Evolutionary conservation across 1,140 invertebrate species (phyloP).

Genomic region (Tetraneura akinire): DNA sequence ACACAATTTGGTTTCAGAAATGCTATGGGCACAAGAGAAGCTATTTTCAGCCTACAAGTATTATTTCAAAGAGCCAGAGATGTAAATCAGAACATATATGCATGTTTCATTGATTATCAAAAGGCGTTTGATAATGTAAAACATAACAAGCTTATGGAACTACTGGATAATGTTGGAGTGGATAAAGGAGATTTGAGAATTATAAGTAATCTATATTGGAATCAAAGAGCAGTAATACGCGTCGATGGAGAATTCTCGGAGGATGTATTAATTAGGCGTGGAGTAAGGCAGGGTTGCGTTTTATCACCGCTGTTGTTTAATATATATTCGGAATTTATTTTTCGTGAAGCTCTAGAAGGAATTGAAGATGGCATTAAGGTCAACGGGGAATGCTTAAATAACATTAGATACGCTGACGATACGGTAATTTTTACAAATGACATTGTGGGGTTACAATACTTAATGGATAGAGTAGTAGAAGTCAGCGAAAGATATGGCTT

Average conservation of each 20-base stretch:
- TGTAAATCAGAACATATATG: constrained; percentile 53
- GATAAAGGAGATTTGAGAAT: constrained; percentile 9
- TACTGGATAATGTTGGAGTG: not conserved
- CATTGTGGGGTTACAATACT: not conserved
- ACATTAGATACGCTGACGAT: constrained; percentile 52
- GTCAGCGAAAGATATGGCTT: not conserved
- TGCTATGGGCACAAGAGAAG: constrained; percentile 44
- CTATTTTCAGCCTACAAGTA: constrained; percentile 53
- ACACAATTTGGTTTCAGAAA: constrained; percentile 33
- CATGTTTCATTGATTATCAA: constrained; percentile 54
- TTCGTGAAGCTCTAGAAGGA: constrained; percentile 44
- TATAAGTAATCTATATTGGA: constrained; percentile 24
- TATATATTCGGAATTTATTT: constrained; percentile 55
- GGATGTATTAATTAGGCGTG: constrained; percentile 53
- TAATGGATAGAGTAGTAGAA: not conserved
- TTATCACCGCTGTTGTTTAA: constrained; percentile 57
- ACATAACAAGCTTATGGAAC: constrained; percentile 42
- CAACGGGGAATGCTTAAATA: constrained; percentile 44
- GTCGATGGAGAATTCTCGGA: not conserved
- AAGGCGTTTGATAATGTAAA: constrained; percentile 52
- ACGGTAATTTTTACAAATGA: constrained; percentile 29
- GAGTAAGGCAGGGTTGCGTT: constrained; percentile 57
- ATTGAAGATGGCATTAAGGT: constrained; percentile 34
- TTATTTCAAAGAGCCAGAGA: constrained; percentile 52
- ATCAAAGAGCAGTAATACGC: not conserved